phyloP scores from a whole-genome alignment of 1,140 invertebrate genomes.

The Drosophila arizonae region DNA sequence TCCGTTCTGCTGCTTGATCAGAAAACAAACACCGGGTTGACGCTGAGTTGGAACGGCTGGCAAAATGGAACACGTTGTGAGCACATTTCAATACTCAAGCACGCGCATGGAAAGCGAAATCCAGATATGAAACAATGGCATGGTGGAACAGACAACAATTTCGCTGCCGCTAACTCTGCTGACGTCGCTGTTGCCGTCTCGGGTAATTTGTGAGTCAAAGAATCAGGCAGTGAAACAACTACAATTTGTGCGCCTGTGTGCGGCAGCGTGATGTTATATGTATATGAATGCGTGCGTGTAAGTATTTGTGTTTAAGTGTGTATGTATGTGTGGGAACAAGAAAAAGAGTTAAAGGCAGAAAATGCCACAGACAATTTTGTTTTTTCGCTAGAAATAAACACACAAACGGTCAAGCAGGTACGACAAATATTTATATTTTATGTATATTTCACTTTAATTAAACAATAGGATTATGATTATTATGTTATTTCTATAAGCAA shows the following conservation, averaged over 20 bases:
- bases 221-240: slow-evolving; percentile 54
- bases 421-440: background rate
- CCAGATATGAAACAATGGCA: slow-evolving; percentile 68
- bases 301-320: slow-evolving; percentile 17
- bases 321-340: slow-evolving; percentile 31
- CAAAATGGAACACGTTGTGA: slow-evolving; percentile 32
- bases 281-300: slow-evolving; percentile 12
- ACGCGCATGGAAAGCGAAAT: slow-evolving; percentile 70
- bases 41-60: slow-evolving; percentile 13
- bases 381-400: slow-evolving; percentile 2
- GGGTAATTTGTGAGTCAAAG: slow-evolving; percentile 78
- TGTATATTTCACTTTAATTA: slow-evolving; percentile 1
- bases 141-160: slow-evolving; percentile 71
- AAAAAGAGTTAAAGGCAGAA: slow-evolving; percentile 50
- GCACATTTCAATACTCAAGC: slow-evolving; percentile 41
- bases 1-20: slow-evolving; percentile 27
- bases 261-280: slow-evolving; percentile 20
- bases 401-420: background rate
- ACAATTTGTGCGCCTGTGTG: slow-evolving; percentile 22
- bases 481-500: slow-evolving; percentile 21
- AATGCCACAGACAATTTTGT: slow-evolving; percentile 22
- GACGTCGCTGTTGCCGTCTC: slow-evolving; percentile 52
- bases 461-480: slow-evolving; percentile 1
- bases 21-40: slow-evolving; percentile 76
- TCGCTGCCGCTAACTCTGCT: slow-evolving; percentile 48